Percentiles rank a stretch among this genome's conserved stretches.
These are phyloP conservation scores for Bactericera cockerelli DNA, from an alignment of 1,140 invertebrate species.

Conservation along the genomic window DNA sequence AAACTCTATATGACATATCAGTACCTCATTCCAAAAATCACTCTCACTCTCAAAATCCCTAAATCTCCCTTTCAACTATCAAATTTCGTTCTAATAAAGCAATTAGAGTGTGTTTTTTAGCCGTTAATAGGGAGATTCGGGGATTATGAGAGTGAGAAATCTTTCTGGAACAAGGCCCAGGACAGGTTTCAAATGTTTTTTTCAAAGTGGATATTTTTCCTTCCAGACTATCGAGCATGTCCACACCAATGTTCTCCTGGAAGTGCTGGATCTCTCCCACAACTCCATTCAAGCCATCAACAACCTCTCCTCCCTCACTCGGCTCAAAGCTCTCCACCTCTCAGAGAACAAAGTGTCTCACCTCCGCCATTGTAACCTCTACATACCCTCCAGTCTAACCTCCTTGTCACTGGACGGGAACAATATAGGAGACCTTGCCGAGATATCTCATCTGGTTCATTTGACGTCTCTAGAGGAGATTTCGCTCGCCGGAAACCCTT, in stretches of 20 bases:
- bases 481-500: conserved; percentile 73
- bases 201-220: no score
- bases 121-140: no score
- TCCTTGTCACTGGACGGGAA: conserved; percentile 71
- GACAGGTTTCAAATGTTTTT: no score
- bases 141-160: no score
- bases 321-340: conserved; percentile 66
- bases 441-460: conserved; percentile 64
- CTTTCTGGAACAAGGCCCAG: no score
- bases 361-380: conserved; percentile 62
- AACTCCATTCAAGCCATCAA: conserved; percentile 71
- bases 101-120: no score
- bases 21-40: no score
- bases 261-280: conserved; percentile 72
- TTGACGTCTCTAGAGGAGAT: conserved; percentile 59
- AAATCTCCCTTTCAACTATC: no score
- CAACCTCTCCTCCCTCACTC: conserved; percentile 65
- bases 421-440: conserved; percentile 69
- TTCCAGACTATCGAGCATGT: conserved; percentile 72
- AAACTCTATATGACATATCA: no score
- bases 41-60: no score
- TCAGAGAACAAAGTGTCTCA: conserved; percentile 74
- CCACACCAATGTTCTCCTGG: conserved; percentile 58
- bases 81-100: no score
- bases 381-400: conserved; percentile 55